Base-by-base conservation (phyloP, 53 echinoderm and acorn worm genomes). In the Arbacia lixula region DNA sequence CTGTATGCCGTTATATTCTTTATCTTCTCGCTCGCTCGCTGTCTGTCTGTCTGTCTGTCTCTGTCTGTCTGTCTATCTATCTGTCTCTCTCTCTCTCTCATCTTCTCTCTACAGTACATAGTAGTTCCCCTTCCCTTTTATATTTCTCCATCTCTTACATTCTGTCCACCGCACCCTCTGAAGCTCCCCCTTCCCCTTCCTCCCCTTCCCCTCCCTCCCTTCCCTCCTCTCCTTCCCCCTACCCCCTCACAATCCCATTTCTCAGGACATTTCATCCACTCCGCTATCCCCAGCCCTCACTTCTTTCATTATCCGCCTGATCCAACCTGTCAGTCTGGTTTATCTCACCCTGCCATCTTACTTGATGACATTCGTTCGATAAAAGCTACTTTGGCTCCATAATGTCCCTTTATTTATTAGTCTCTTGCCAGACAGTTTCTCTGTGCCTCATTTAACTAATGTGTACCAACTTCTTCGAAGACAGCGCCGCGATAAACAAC, bases 381-480 rank as follows among this genome's bases (percentile, higher is more conserved):
- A 66, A 66, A 66, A 66, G 66, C 36, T 66, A 66, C 66, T 21
- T 22, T 9, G 66, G 66, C 66, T 66, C 21, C 66, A 66, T 66
- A 66, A 66, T 66, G 66, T 66, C 66, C 66, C 66, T 66, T 63
- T 66, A 66, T 66, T 66, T 66, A 66, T 66, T 66, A 66, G 66
- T 66, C 66, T 66, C 66, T 66, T 66, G 66, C 66, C 66, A 66
- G 66, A 66, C 66, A 66, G 66, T 66, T 37, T 66, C 66, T 17
- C 66, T 62, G 31, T 66, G 66, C 38, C 66, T 66, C 66, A 66
- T 66, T 66, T 66, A 1, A 38, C n/a, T 36, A 66, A 66, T 66
- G 66, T 66, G 36, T 38, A 66, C 37, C 36, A 37, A 66, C 38
- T 66, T 66, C 66, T 37, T 38, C 66, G 37, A 6, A 36, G 38